Evolutionary conservation across 2,888 invertebrate genomes (phyloP), one percentile per base, ranked within the genome.

Genomic region (Rhaphigaster nebulosa): DNA sequence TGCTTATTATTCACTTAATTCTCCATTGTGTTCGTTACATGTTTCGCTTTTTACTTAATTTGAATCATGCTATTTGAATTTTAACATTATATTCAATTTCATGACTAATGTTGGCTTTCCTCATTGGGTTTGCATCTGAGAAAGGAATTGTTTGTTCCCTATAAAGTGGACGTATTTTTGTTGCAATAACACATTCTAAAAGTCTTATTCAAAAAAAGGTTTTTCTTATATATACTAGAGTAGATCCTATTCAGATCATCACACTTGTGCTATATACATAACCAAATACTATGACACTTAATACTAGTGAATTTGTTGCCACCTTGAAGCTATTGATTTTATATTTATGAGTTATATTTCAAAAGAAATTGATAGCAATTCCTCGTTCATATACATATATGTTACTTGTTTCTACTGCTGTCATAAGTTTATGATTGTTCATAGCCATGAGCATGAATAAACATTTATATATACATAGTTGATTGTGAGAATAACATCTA

Each of bases 111-210:
- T 45, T 84, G 26, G 84, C 84, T 50, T 84, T 84, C n/a, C 3
- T 50, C 10, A n/a, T n/a, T 84, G 45, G 84, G 84, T 45, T 50
- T 45, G 84, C 84, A 84, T 84, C n/a, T 84, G 84, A 41, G 84
- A 84, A 84, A 84, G 84, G 45, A 65, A 65, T 65, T 8, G 23
- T 38, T 23, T 76, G 5, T 76, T 76, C 38, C 70, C 23, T 76
- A 6, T 38, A 20, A 1, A 15, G 5, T 60, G n/a, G 13, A n/a
- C 1, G 26, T 8, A n/a, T 10, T 60, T 56, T 60, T 60, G n/a
- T 29, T 60, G 4, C 29, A 18, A n/a, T n/a, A 13, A 60, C 8
- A 29, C 8, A 18, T 15, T 23, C 0, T 29, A 65, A 15, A 76
- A 10, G 2, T 38, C 0, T 65, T n/a, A 8, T 29, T 29, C n/a